Base-by-base conservation (phyloP, 2,113 vertebrate species). In the Beaufortia kweichowensis region DNA sequence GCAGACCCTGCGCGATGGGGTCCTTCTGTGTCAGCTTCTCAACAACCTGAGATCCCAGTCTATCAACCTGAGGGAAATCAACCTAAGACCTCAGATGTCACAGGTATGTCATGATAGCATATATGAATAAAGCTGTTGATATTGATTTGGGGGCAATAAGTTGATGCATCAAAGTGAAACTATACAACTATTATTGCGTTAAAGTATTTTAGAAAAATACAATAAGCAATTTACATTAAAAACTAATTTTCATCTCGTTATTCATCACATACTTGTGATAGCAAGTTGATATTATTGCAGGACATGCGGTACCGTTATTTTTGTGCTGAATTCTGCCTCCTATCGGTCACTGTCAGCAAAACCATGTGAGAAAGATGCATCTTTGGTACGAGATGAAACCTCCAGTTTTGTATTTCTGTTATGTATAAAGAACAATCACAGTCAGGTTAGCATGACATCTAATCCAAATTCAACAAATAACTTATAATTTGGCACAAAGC, bases 61-160 rank as follows among this genome's bases (percentile, higher is more conserved):
- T 87, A 94, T 98, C 90, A 96, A 98, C 89, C 93, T 98, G 31
- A 97, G 95, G 90, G 96, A 96, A 85, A 98, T 98, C 91, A 98
- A 98, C 90, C 92, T 98, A 81, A 89, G 96, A 60, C 96, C 96
- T 9, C 96, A 98, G 85, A 97, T 98, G 96, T 98, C 96, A 89
- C 96, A 98, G 95, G 96, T 98, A 88, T 62, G 61, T 55, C 11
- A n/a, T 46, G 43, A 46, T 35, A 46, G 14, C 41, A 1, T 46
- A 3, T 9, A 35, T 35, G 33, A 35, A 46, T 11, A n/a, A n/a
- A n/a, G 41, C 41, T 15, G 41, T 46, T 46, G 41, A n/a, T n/a
- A 6, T 53, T 8, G 48, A 53, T 53, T 21, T n/a, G 7, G n/a
- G 41, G 19, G 2, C 28, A 69, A 71, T 15, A 57, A 72, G 69